Percentiles rank a stretch among this genome's conserved stretches.
Evolutionary conservation across 2,888 invertebrate genomes (phyloP).

Genomic region (Pediacus dermestoides): DNA sequence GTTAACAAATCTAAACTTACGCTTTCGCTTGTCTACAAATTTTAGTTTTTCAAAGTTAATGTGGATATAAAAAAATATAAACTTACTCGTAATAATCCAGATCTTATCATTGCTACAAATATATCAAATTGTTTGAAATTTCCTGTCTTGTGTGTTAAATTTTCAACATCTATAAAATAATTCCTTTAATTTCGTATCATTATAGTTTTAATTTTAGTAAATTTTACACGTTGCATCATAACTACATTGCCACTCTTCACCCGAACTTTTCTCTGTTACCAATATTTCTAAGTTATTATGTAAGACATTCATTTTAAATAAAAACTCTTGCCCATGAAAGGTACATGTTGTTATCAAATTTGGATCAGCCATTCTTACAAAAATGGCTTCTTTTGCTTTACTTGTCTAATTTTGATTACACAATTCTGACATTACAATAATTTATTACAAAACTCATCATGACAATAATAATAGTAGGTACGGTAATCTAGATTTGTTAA

Average conservation of each 20-base stretch:
- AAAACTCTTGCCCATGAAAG: conserved; percentile 51
- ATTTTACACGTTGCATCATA: conserved; percentile 52
- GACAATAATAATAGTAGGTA: too few species aligned
- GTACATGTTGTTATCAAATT: conserved; percentile 51
- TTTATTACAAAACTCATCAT: too few species aligned
- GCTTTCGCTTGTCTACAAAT: conserved; percentile 52
- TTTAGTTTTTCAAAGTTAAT: too few species aligned
- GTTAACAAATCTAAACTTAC: conserved; percentile 53
- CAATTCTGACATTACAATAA: too few species aligned
- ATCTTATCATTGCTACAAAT: conserved; percentile 55
- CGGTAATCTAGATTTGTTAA: too few species aligned
- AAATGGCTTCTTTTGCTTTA: too few species aligned
- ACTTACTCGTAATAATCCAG: conserved; percentile 53
- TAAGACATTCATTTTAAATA: conserved; percentile 50
- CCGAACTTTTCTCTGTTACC: conserved; percentile 53
- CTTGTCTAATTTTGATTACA: too few species aligned
- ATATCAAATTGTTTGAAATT: conserved; percentile 56
- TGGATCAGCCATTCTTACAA: conserved; percentile 46
- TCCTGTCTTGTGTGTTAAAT: conserved; percentile 55
- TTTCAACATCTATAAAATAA: conserved; percentile 52
- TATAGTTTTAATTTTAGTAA: neutral
- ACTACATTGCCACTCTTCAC: conserved; percentile 55
- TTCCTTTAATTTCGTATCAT: neutral
- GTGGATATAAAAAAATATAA: conserved; percentile 5
- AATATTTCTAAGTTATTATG: conserved; percentile 50